Percentiles rank a stretch among this genome's conserved stretches.
These are phyloP conservation scores for Siniperca undulata DNA, from an alignment of 2,797 vertebrate species.

Conservation along the genomic window DNA sequence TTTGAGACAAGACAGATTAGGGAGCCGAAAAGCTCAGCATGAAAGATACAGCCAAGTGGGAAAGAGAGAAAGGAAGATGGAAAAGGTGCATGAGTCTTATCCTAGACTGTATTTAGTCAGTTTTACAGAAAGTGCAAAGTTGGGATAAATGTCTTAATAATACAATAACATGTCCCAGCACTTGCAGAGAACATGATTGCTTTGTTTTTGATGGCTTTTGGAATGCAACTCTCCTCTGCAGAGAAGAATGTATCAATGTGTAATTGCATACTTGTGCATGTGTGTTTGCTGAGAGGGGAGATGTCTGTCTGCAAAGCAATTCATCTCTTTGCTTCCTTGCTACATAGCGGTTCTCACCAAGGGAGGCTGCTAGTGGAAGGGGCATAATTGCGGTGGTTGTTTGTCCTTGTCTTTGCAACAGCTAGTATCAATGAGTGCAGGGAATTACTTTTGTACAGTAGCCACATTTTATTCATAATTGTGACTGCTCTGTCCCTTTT, in stretches of 20 bases:
- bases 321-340: slow-evolving; percentile 54
- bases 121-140: slow-evolving; percentile 66
- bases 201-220: slow-evolving; percentile 18
- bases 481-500: slow-evolving; percentile 31
- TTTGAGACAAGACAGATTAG: slow-evolving; percentile 52
- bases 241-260: slow-evolving; percentile 47
- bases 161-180: background rate
- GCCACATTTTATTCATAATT: slow-evolving; percentile 41
- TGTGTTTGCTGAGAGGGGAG: slow-evolving; percentile 66
- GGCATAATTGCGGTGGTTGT: slow-evolving; percentile 72
- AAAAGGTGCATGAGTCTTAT: slow-evolving; percentile 21
- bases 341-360: slow-evolving; percentile 62
- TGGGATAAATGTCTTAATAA: slow-evolving; percentile 49
- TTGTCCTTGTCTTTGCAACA: slow-evolving; percentile 54
- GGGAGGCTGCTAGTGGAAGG: slow-evolving; percentile 64
- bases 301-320: slow-evolving; percentile 72
- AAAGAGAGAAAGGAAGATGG: background rate
- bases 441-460: slow-evolving; percentile 61
- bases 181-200: slow-evolving; percentile 22
- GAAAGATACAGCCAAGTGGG: slow-evolving; percentile 15
- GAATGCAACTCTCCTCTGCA: slow-evolving; percentile 51
- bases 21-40: slow-evolving; percentile 25
- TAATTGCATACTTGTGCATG: slow-evolving; percentile 71
- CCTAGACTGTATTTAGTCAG: slow-evolving; percentile 20
- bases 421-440: slow-evolving; percentile 38